Percentiles rank a stretch among this genome's conserved stretches.
Conservation (phyloP, 2,797 vertebrate genomes). For the Gymnothorax reevesii region DNA sequence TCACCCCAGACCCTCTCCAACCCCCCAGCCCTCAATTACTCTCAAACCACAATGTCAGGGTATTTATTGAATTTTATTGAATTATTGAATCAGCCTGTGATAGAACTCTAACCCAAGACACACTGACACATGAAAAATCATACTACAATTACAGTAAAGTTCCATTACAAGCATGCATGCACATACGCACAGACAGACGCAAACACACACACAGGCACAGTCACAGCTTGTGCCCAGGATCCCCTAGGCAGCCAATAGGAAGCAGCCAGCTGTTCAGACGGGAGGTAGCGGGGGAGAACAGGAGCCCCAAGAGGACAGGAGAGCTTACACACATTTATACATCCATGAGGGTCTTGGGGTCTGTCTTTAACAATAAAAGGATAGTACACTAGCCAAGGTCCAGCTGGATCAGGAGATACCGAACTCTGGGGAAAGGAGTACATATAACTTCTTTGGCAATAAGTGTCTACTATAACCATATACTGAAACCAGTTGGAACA, state of each 20-base stretch:
- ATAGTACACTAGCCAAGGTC: neutral
- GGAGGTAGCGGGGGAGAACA: neutral
- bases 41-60: neutral
- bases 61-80: neutral
- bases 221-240: neutral
- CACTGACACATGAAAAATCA: neutral
- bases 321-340: no score
- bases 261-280: constrained; percentile 12
- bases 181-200: neutral
- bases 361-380: neutral
- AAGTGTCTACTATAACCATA: no score
- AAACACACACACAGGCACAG: neutral
- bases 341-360: neutral
- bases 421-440: neutral
- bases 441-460: no score
- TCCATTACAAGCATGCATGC: neutral
- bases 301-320: neutral
- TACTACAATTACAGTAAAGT: neutral
- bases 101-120: neutral
- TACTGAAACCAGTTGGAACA: no score
- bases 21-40: neutral
- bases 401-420: neutral
- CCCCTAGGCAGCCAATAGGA: neutral
- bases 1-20: neutral
- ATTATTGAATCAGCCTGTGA: neutral